Percentiles rank a stretch among this genome's conserved stretches.
phyloP scores from a whole-genome alignment of 1,140 invertebrate species.

The Pseudomyrmex sp. region DNA sequence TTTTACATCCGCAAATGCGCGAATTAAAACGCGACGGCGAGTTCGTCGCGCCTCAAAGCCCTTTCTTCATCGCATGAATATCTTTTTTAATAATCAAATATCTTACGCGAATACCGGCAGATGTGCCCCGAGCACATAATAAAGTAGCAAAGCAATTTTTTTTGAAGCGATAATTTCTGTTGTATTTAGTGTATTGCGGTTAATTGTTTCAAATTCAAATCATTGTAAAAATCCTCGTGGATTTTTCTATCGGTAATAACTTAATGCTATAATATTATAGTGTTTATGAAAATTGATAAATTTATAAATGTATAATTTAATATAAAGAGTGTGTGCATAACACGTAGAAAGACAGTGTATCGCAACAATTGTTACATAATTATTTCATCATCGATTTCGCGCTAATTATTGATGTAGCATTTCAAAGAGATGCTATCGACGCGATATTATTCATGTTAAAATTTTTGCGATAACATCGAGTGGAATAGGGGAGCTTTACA shows the following conservation, averaged over 20 bases:
- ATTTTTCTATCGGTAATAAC: not conserved
- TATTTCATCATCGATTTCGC: not conserved
- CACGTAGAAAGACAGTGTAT: not conserved
- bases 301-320: not conserved
- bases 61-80: constrained; percentile 3
- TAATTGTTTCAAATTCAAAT: not conserved
- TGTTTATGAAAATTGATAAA: not conserved
- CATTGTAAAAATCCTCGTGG: not conserved
- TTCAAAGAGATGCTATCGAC: constrained; percentile 14
- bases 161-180: not conserved
- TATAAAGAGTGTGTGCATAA: not conserved
- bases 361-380: constrained; percentile 10
- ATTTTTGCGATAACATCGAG: constrained; percentile 24
- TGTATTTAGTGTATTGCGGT: not conserved
- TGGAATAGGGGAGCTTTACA: not conserved
- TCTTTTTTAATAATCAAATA: constrained; percentile 21
- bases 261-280: not conserved
- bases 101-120: not conserved
- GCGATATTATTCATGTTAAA: constrained; percentile 6
- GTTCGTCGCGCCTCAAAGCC: constrained; percentile 13
- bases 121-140: not conserved
- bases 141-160: constrained; percentile 16
- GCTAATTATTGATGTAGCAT: constrained; percentile 1
- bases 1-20: constrained; percentile 54
- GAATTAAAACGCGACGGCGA: constrained; percentile 44